Percentiles rank a stretch among this genome's conserved stretches.
phyloP scores from a whole-genome alignment of 2,888 invertebrate genomes.

The Habroteleia sp. region DNA sequence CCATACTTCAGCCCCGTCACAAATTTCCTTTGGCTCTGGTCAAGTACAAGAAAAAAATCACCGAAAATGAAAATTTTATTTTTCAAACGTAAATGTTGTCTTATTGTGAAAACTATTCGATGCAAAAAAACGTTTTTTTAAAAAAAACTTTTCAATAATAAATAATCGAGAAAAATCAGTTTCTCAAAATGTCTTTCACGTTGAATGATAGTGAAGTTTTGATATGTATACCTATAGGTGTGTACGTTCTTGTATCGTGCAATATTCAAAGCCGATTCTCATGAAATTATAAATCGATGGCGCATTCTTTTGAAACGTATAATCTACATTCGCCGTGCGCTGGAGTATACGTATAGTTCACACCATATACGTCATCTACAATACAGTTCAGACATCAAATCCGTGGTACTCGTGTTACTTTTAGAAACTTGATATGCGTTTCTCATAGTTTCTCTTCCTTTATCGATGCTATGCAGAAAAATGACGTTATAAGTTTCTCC shows the following conservation, averaged over 20 bases:
- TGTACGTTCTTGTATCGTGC: conserved; percentile 8
- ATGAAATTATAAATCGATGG: conserved; percentile 31
- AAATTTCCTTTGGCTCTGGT: too few species aligned
- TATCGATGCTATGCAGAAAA: not conserved
- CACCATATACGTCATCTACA: conserved; percentile 8
- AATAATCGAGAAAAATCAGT: conserved; percentile 10
- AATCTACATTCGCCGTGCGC: conserved; percentile 25
- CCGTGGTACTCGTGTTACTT: conserved; percentile 18
- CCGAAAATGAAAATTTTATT: too few species aligned
- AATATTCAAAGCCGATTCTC: conserved; percentile 34
- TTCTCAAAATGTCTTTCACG: conserved; percentile 14
- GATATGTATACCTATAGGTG: too few species aligned
- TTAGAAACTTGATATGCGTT: conserved; percentile 12
- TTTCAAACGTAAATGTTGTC: too few species aligned
- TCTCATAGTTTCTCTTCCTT: not conserved
- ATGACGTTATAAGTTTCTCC: too few species aligned
- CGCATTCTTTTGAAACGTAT: conserved; percentile 38
- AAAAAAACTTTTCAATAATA: too few species aligned
- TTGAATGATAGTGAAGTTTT: conserved; percentile 18
- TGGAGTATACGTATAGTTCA: conserved; percentile 20
- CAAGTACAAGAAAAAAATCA: too few species aligned
- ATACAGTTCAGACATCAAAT: conserved; percentile 18
- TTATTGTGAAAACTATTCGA: too few species aligned
- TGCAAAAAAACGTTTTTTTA: too few species aligned
- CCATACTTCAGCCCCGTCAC: too few species aligned